phyloP scores from a whole-genome alignment of 2,113 vertebrate species.

The Mesoclemmys tuberculata region DNA sequence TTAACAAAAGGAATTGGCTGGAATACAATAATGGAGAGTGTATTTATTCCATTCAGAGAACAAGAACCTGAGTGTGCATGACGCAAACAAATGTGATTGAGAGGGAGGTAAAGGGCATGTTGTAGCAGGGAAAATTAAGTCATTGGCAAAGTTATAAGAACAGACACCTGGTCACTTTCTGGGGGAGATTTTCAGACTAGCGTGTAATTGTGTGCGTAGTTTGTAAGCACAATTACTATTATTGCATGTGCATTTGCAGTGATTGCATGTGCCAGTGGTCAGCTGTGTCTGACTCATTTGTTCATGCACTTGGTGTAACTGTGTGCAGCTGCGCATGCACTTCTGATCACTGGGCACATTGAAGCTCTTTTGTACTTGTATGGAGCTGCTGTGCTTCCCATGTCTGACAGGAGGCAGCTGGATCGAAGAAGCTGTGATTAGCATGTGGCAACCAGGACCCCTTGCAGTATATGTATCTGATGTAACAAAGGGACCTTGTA shows the following conservation, averaged over 20 bases:
- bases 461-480: background rate
- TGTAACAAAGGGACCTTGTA: background rate
- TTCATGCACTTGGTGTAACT: fast-evolving
- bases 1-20: background rate
- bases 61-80: background rate
- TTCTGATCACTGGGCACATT: fast-evolving
- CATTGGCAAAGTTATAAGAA: background rate
- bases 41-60: background rate
- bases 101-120: background rate
- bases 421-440: background rate
- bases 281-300: background rate
- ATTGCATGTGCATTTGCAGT: background rate
- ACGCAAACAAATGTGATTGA: background rate
- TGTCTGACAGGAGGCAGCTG: fast-evolving
- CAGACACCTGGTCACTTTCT: background rate
- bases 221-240: background rate
- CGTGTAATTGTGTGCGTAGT: background rate
- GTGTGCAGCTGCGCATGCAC: background rate
- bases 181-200: background rate
- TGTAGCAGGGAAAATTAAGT: background rate
- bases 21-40: background rate
- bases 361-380: fast-evolving
- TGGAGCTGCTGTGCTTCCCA: background rate
- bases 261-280: fast-evolving
- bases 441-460: background rate